Conservation (phyloP, 1,140 invertebrate genomes). For the Marisa cornuarietis region DNA sequence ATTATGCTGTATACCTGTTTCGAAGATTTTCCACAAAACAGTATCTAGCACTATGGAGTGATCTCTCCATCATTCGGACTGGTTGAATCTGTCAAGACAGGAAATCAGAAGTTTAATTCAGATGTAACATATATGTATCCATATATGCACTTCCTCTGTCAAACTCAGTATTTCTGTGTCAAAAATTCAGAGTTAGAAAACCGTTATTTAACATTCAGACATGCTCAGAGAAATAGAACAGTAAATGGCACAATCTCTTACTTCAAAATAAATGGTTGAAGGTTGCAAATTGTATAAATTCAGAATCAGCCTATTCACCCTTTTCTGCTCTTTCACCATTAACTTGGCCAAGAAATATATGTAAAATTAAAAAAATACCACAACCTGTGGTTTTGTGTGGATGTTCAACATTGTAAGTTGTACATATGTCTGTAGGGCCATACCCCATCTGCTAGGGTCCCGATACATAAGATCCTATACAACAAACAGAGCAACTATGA, state of each 20-base stretch:
- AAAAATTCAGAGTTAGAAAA: no score
- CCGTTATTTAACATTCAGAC: neutral
- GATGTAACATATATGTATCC: neutral
- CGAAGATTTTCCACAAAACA: conserved; percentile 86
- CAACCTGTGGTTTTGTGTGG: conserved; percentile 72
- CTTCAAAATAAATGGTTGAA: neutral
- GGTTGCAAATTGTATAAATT: no score
- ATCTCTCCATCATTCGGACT: conserved; percentile 89
- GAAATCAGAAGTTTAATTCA: neutral
- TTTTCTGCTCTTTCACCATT: no score
- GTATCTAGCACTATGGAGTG: conserved; percentile 84
- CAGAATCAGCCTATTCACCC: no score
- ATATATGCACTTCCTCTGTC: neutral
- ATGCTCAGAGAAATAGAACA: neutral
- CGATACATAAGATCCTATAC: conserved; percentile 81
- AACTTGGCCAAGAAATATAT: no score
- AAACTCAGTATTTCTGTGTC: neutral
- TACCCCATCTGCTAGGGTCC: conserved; percentile 80
- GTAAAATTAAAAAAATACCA: no score
- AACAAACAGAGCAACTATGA: conserved; percentile 18
- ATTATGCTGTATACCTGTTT: conserved; percentile 55
- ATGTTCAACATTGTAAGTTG: conserved; percentile 86
- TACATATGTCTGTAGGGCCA: conserved; percentile 88
- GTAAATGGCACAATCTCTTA: neutral
- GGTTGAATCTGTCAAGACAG: conserved; percentile 59